Percentiles rank a stretch among this genome's conserved stretches.
phyloP scores from a whole-genome alignment of 2,888 invertebrate genomes.

The Drosophila ochracea region DNA sequence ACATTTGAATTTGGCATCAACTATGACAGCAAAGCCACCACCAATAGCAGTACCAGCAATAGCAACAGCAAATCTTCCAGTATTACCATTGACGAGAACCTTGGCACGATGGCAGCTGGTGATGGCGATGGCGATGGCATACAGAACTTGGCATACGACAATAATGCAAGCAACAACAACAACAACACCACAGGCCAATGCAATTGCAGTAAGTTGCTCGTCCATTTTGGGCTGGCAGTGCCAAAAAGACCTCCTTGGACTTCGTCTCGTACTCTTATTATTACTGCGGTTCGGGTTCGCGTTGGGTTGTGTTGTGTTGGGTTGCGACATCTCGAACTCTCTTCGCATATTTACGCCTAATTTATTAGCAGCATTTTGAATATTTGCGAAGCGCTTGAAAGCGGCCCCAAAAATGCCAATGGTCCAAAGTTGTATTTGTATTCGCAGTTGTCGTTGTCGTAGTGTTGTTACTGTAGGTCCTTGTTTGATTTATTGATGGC shows the following conservation, averaged over 20 bases:
- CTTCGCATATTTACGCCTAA: slow-evolving; percentile 70
- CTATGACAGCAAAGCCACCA: slow-evolving; percentile 42
- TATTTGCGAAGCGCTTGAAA: slow-evolving; percentile 81
- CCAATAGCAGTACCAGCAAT: slow-evolving; percentile 20
- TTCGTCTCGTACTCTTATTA: neutral
- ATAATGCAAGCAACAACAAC: slow-evolving; percentile 37
- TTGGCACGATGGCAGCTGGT: slow-evolving; percentile 60
- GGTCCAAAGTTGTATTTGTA: slow-evolving; percentile 25
- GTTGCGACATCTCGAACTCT: slow-evolving; percentile 19
- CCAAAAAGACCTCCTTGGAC: slow-evolving; percentile 33
- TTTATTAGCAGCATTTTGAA: slow-evolving; percentile 77
- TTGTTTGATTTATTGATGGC: slow-evolving; percentile 76
- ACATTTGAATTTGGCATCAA: slow-evolving; percentile 66
- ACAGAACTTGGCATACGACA: slow-evolving; percentile 68
- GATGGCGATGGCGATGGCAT: slow-evolving; percentile 55
- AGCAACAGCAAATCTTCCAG: slow-evolving; percentile 28
- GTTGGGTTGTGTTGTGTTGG: neutral
- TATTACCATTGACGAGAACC: slow-evolving; percentile 55
- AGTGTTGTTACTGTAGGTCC: slow-evolving; percentile 14
- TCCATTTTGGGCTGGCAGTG: slow-evolving; percentile 13
- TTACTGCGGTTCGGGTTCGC: neutral
- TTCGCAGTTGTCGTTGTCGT: slow-evolving; percentile 55
- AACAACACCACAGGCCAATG: slow-evolving; percentile 50
- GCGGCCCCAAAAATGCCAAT: slow-evolving; percentile 34
- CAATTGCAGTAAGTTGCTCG: slow-evolving; percentile 72